These are phyloP conservation scores for Calephelis nemesis DNA, from an alignment of 1,140 invertebrate genomes.

Conservation along the genomic window DNA sequence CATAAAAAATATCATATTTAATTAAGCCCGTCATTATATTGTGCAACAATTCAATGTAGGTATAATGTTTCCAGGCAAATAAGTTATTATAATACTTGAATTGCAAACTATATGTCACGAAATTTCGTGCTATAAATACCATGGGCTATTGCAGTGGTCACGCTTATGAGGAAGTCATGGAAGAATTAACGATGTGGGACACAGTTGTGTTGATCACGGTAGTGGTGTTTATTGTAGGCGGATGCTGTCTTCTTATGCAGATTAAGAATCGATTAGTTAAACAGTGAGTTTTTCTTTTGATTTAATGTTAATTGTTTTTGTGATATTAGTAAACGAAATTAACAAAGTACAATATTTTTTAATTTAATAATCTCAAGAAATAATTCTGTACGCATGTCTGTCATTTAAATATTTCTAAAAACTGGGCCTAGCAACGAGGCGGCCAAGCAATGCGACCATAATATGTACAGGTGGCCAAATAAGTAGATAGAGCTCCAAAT, in stretches of 20 bases:
- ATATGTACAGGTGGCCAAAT: too few species aligned
- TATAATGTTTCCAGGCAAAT: background rate
- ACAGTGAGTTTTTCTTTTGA: slow-evolving; percentile 14
- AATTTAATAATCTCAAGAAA: too few species aligned
- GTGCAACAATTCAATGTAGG: background rate
- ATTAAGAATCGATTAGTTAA: slow-evolving; percentile 37
- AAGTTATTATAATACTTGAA: background rate
- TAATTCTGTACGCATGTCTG: too few species aligned
- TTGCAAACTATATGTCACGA: background rate
- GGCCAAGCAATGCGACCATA: too few species aligned
- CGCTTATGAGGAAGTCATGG: slow-evolving; percentile 54
- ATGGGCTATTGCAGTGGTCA: slow-evolving; percentile 37
- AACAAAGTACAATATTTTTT: too few species aligned
- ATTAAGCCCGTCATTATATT: background rate
- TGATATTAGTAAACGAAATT: too few species aligned
- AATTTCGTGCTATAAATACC: background rate
- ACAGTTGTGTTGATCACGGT: slow-evolving; percentile 33
- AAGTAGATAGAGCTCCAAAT: too few species aligned
- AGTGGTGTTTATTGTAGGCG: slow-evolving; percentile 30
- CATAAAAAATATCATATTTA: too few species aligned
- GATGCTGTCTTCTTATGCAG: slow-evolving; percentile 37
- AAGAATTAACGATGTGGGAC: slow-evolving; percentile 40
- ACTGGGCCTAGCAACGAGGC: too few species aligned
- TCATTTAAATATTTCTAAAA: too few species aligned
- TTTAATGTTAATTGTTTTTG: too few species aligned